Evolutionary conservation across 2,113 vertebrate species (phyloP).

Genomic region (Mesoclemmys tuberculata): DNA sequence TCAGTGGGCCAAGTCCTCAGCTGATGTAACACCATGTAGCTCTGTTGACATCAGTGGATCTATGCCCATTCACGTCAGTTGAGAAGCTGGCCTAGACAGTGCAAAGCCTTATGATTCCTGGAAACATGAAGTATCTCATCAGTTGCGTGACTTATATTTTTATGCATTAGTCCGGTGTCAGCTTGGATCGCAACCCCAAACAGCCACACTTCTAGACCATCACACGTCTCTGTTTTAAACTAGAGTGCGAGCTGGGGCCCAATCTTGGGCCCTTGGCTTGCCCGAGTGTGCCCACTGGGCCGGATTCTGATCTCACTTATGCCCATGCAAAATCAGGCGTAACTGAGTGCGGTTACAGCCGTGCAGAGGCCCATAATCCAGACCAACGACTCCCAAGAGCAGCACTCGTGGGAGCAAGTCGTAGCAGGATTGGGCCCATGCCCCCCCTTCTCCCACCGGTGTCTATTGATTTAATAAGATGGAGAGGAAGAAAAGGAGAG

Average conservation of each 20-base stretch:
- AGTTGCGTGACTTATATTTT: too few relatives aligned
- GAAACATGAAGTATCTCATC: neutral
- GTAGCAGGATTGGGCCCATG: neutral
- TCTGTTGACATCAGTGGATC: neutral
- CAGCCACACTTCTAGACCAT: neutral
- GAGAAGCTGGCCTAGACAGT: neutral
- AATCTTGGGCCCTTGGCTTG: neutral
- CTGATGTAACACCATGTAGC: neutral
- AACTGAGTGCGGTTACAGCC: neutral
- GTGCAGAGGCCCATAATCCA: neutral
- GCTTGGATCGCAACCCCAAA: neutral
- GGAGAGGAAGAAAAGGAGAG: constrained; percentile 67
- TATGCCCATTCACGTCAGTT: neutral
- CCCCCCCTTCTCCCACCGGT: constrained; percentile 7
- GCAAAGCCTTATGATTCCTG: too few relatives aligned
- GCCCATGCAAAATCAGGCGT: neutral
- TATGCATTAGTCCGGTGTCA: neutral
- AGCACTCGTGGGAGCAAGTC: neutral
- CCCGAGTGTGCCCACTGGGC: neutral
- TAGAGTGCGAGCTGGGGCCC: neutral
- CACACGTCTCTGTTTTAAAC: neutral
- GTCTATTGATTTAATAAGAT: constrained; percentile 76
- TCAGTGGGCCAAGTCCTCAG: neutral
- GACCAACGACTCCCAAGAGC: neutral
- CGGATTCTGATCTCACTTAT: neutral